Percentiles rank a stretch among this genome's conserved stretches.
These are phyloP conservation scores for Hydrozoanthus tunicans DNA, from an alignment of 64 coral and sea anemone genomes.

Conservation along the genomic window DNA sequence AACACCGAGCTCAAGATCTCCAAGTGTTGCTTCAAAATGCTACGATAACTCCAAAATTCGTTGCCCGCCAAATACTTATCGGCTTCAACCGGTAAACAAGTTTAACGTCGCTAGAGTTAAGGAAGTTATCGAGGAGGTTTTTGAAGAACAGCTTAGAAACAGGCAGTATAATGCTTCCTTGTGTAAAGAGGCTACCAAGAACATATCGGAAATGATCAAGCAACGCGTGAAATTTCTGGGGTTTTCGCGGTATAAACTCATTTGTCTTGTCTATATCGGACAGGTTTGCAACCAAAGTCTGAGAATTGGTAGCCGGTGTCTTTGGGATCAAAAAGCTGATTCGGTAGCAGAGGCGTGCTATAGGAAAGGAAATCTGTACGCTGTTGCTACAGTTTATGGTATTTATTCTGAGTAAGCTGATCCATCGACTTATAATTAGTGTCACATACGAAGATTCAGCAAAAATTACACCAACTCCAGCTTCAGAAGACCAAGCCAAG, in stretches of 20 bases:
- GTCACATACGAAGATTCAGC: neutral
- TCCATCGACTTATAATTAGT: neutral
- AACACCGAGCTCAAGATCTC: constrained; percentile 66
- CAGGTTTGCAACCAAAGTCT: constrained; percentile 79
- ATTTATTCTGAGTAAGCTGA: constrained; percentile 70
- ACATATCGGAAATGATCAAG: constrained; percentile 76
- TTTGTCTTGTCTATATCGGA: constrained; percentile 87
- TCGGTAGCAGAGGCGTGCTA: constrained; percentile 74
- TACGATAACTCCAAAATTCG: neutral
- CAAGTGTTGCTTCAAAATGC: constrained; percentile 62
- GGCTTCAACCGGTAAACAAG: constrained; percentile 51
- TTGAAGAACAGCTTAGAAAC: constrained; percentile 57
- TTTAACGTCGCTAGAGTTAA: constrained; percentile 77
- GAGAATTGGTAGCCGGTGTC: constrained; percentile 78
- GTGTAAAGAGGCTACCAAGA: constrained; percentile 83
- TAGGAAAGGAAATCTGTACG: constrained; percentile 77
- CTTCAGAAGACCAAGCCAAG: too few species aligned
- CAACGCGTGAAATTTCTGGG: constrained; percentile 81
- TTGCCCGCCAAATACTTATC: constrained; percentile 65
- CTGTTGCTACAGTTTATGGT: constrained; percentile 82
- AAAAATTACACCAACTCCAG: neutral
- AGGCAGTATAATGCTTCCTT: constrained; percentile 66
- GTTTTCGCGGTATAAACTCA: constrained; percentile 77
- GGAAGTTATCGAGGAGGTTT: constrained; percentile 76
- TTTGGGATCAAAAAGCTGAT: constrained; percentile 76